Evolutionary conservation across 1,140 invertebrate genomes (phyloP), one percentile per base, ranked within the genome.

Genomic region (Microplitis mediator): DNA sequence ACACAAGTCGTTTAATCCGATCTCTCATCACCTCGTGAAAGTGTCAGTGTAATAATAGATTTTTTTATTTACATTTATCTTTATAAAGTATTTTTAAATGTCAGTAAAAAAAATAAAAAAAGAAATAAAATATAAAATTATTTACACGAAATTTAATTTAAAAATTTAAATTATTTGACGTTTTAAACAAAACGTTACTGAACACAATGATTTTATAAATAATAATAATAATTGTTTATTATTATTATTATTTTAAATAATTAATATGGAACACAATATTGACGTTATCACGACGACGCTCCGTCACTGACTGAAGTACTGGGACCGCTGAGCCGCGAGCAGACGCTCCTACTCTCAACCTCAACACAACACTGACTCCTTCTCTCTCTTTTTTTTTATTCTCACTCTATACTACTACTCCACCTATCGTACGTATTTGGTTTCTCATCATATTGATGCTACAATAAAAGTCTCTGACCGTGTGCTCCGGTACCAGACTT

Each of bases 261-360:
- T 31, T 54, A 23, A 4, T 14, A 54, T 23, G n/a, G 14, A 16
- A 58, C 56, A 58, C 23, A 58, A 4, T 9, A 14, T 32, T 62
- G 64, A 77, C 61, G 61, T 31, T 64, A 4, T 36, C 66, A 11
- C 72, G 63, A 73, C 76, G 76, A 77, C 80, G 77, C 75, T 77
- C 74, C 76, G 77, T 69, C 79, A 81, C 77, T 76, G 70, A 82
- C 82, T 84, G 78, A 82, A 64, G 64, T 65, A 61, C 65, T 67
- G 74, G 52, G 56, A 60, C 52, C 34, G 71, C 69, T 16, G 64
- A 31, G 63, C 16, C 36, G 11, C 54, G 34, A 31, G 31, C 4
- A 73, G 58, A 63, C 36, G 32, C 50, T 50, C 54, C 50, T 61
- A 52, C 34, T 13, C 35, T 36, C 63, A 45, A 51, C 23, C 23